These are phyloP conservation scores for Nansenia antarctica DNA, from an alignment of 2,113 vertebrate species.

Conservation along the genomic window DNA sequence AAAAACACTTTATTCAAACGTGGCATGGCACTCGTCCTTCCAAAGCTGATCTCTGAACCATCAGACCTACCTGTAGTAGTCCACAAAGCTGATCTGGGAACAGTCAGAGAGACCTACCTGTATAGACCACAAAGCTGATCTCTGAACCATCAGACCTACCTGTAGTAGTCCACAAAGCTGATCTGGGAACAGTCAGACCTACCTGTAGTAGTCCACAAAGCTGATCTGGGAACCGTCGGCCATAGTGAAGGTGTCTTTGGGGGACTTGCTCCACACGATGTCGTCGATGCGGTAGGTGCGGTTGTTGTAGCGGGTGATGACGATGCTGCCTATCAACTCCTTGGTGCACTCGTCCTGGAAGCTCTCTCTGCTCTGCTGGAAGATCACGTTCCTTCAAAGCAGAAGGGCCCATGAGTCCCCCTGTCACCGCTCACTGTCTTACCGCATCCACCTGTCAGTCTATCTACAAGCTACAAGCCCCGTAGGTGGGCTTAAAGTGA, in stretches of 20 bases:
- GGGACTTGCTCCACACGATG: conserved; percentile 90
- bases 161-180: no score
- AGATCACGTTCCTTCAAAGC: conserved; percentile 76
- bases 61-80: no score
- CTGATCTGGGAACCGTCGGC: conserved; percentile 80
- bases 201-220: conserved; percentile 95
- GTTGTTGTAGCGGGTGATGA: conserved; percentile 96
- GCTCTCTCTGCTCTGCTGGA: conserved; percentile 75
- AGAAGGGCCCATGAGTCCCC: background rate
- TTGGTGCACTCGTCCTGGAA: conserved; percentile 90
- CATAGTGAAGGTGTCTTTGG: conserved; percentile 85
- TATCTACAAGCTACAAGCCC: background rate
- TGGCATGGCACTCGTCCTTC: no score
- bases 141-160: no score
- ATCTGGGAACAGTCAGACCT: no score
- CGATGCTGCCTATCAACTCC: conserved; percentile 83
- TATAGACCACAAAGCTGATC: no score
- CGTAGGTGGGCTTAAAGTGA: background rate
- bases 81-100: no score
- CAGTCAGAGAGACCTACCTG: no score
- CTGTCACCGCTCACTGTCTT: background rate
- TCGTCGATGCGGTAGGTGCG: conserved; percentile 89
- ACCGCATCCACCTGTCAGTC: background rate
- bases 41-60: no score
- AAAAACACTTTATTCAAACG: no score